Evolutionary conservation across 2,113 vertebrate species (phyloP), one percentile per base, ranked within the genome.

Genomic region (Oreocharis arfaki): DNA sequence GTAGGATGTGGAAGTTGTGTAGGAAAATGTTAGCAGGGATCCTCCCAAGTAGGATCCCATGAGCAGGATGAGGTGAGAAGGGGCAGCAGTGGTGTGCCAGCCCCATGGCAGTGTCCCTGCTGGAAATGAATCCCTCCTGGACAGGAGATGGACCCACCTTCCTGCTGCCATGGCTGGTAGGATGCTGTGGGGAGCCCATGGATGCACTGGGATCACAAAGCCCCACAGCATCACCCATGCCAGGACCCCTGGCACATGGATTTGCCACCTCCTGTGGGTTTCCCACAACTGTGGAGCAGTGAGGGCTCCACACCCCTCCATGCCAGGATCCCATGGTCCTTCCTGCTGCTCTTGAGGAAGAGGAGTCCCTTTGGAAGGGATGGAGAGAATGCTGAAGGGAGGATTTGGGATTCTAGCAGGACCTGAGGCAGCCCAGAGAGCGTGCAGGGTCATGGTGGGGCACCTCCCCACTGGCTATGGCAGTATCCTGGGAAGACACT

Each of bases 31-130:
- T 59, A 16, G 33, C 3, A 47, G 30, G 55, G 56, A 63, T 24
- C 13, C 37, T 86, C 46, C 44, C 30, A 9, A 5, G 16, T 0
- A 16, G 41, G 55, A 1, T 37, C 37, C 52, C 55, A 22, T 13
- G 10, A 11, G 26, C 26, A 3, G 3, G n/a, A 4, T 0, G 3
- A 13, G 42, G 13, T 0, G 8, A 49, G 50, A 18, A 55, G 52
- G 70, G 52, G 56, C 56, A 87, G 75, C 35, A 55, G 80, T 2
- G 1, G 6, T 0, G 2, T 42, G 18, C 35, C 64, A 85, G 84
- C 69, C 60, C 37, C 70, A 12, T 0, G 0, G 67, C 42, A 39
- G 28, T 4, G 27, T 21, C 64, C 71, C 42, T 23, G 33, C 71
- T 55, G 47, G 61, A 65, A 18, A 35, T 50, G 33, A 75, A 47